Conservation (phyloP, 2,113 vertebrate species). For the Labeo rohita region DNA sequence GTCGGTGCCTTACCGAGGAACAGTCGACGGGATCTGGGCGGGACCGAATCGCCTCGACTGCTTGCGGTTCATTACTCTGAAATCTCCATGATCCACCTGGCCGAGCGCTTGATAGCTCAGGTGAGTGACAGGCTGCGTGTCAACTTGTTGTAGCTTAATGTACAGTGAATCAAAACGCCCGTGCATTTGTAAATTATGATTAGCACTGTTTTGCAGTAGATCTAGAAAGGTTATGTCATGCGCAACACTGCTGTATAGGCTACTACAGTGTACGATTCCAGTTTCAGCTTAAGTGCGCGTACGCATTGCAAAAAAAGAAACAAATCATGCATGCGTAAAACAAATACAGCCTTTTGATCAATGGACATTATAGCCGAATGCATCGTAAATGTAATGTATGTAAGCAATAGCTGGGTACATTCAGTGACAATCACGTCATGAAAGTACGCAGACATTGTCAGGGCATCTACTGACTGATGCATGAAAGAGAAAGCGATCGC, state of each 20-base stretch:
- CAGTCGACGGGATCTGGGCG: constrained; percentile 23
- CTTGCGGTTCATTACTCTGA: constrained; percentile 6
- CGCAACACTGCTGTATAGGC: constrained; percentile 11
- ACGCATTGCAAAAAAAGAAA: background rate
- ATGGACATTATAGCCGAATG: background rate
- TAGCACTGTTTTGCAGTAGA: background rate
- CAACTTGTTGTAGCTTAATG: background rate
- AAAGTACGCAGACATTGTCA: background rate
- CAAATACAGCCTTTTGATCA: background rate
- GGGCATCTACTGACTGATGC: constrained; percentile 3
- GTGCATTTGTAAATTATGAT: background rate
- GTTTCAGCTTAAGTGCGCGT: background rate
- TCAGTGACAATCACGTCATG: background rate
- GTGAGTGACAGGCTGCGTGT: constrained; percentile 4
- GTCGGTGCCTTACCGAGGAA: constrained; percentile 7
- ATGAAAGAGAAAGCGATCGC: background rate
- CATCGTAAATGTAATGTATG: background rate
- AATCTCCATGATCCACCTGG: constrained; percentile 39
- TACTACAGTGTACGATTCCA: background rate
- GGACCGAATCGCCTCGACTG: constrained; percentile 43
- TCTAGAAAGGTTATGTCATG: background rate
- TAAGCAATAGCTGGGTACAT: background rate
- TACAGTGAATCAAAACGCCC: background rate
- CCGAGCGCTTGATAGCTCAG: constrained; percentile 46
- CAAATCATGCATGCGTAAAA: background rate